Evolutionary conservation across 2,113 vertebrate genomes (phyloP).

Genomic region (Leptodactylus fuscus): DNA sequence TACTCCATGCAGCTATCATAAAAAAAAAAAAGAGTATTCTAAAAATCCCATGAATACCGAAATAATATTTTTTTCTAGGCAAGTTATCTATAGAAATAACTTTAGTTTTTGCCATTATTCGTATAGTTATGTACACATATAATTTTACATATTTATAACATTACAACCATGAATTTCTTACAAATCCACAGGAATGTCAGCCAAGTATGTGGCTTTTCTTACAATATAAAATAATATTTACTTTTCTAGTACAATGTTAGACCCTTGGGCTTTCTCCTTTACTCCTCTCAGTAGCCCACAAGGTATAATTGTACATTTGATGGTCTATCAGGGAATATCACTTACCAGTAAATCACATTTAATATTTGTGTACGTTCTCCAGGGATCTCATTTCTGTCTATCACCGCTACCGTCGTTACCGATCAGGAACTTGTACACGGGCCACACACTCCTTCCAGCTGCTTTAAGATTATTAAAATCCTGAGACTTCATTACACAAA

Average conservation of each 20-base stretch:
- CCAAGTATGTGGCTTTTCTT: background rate
- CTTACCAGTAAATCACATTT: conserved; percentile 42
- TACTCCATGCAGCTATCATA: too few species aligned
- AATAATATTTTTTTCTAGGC: too few species aligned
- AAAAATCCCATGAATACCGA: too few species aligned
- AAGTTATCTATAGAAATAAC: too few species aligned
- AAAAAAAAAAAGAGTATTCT: too few species aligned
- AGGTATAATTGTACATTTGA: conserved; percentile 16
- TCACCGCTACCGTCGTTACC: background rate
- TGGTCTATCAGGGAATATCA: conserved; percentile 31
- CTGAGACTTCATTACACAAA: background rate
- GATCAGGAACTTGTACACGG: background rate
- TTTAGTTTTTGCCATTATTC: too few species aligned
- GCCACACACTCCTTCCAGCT: background rate
- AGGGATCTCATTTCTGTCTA: conserved; percentile 23
- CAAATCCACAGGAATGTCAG: background rate
- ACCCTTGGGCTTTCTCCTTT: background rate
- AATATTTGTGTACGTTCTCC: conserved; percentile 32
- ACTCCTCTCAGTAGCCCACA: background rate
- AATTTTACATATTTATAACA: background rate
- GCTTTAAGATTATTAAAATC: conserved; percentile 1
- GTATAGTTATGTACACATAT: too few species aligned
- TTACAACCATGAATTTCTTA: background rate
- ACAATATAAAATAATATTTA: conserved; percentile 8
- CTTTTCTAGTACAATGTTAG: conserved; percentile 19